phyloP scores from a whole-genome alignment of 2,888 invertebrate genomes.

The Drosophila hamatofila region DNA sequence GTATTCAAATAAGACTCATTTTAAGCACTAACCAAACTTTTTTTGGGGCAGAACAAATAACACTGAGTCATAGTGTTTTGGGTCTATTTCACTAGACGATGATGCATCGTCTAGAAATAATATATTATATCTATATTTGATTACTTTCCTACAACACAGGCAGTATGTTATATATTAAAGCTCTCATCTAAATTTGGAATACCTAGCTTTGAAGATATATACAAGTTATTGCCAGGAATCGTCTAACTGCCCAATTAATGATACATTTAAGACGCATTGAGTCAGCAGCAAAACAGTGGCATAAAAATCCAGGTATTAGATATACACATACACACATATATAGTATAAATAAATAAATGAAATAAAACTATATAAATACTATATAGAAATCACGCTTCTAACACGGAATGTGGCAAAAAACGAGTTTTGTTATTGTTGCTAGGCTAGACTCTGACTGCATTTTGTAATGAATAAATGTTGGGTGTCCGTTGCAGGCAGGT shows the following conservation, averaged over 20 bases:
- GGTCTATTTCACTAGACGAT: too few species aligned
- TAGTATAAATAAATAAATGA: neutral
- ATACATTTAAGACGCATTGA: neutral
- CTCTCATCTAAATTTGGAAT: neutral
- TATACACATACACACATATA: neutral
- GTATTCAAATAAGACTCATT: too few species aligned
- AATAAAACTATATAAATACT: slow-evolving; percentile 11
- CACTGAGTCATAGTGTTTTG: too few species aligned
- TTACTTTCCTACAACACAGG: neutral
- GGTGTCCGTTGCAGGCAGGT: slow-evolving; percentile 8
- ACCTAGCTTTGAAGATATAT: neutral
- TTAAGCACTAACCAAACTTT: too few species aligned
- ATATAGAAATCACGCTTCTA: slow-evolving; percentile 41
- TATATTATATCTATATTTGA: too few species aligned
- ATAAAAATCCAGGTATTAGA: neutral
- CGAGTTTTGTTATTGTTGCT: slow-evolving; percentile 55
- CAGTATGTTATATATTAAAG: neutral
- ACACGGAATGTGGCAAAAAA: slow-evolving; percentile 54
- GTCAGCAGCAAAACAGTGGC: neutral
- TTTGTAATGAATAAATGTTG: slow-evolving; percentile 17
- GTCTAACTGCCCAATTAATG: neutral
- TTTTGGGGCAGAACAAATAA: too few species aligned
- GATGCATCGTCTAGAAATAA: too few species aligned
- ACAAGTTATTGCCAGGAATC: neutral
- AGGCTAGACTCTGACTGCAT: slow-evolving; percentile 4